A percentile compares a stretch with the other conserved stretches of the same genome.
Conservation (phyloP, 2,113 vertebrate genomes). For the Burhinus bistriatus region DNA sequence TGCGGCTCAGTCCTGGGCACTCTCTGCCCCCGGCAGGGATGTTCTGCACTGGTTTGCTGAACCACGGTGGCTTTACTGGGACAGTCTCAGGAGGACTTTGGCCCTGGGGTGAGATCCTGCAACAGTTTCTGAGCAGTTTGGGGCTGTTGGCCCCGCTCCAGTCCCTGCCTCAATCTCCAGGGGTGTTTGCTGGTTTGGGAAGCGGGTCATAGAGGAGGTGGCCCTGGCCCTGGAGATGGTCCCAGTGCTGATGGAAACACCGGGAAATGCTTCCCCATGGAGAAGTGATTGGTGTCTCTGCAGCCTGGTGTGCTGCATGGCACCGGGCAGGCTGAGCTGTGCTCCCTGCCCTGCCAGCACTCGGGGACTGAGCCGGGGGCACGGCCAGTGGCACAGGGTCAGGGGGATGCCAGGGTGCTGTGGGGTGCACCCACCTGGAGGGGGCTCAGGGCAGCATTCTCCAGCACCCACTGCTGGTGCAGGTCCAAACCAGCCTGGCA, state of each 20-base stretch:
- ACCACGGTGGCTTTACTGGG: background rate
- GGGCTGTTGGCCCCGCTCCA: background rate
- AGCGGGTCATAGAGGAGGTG: background rate
- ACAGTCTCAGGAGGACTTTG: background rate
- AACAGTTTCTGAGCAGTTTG: background rate
- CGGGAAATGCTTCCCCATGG: fast-evolving
- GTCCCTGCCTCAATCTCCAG: background rate
- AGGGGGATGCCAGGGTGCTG: background rate
- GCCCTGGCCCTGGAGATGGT: background rate
- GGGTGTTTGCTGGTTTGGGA: background rate
- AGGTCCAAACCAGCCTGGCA: background rate
- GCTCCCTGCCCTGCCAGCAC: background rate
- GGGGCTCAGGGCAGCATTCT: background rate
- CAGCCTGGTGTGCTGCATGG: background rate
- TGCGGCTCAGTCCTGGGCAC: background rate
- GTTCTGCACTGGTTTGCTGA: background rate
- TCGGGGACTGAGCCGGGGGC: background rate
- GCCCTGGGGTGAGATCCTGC: background rate
- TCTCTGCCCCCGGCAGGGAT: background rate
- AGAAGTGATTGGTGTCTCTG: background rate
- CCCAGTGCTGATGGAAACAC: background rate
- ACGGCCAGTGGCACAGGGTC: background rate
- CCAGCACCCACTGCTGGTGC: fast-evolving
- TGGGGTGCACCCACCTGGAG: background rate
- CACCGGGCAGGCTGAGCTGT: background rate